These are phyloP conservation scores for Leptopilina drosophilae DNA, from an alignment of 2,888 invertebrate species.

Conservation along the genomic window DNA sequence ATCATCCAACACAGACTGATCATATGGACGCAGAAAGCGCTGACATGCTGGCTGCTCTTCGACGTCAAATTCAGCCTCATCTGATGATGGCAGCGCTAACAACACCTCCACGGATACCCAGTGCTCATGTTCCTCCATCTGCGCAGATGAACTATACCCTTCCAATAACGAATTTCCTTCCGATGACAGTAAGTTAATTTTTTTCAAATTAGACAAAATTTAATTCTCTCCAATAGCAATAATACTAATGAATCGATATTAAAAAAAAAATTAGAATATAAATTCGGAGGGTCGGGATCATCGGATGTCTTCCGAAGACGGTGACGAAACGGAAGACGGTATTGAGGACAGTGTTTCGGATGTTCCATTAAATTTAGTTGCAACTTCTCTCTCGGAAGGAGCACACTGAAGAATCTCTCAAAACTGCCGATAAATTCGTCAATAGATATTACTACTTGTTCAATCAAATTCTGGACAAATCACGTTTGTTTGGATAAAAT, in stretches of 20 bases:
- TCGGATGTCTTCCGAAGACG: slow-evolving; percentile 64
- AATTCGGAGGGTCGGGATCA: slow-evolving; percentile 71
- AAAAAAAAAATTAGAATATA: slow-evolving; percentile 63
- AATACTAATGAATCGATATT: background rate
- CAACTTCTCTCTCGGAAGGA: slow-evolving; percentile 83
- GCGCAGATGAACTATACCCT: slow-evolving; percentile 71
- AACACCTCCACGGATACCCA: slow-evolving; percentile 75
- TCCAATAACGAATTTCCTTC: slow-evolving; percentile 71
- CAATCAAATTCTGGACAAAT: slow-evolving; percentile 31
- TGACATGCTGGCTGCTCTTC: slow-evolving; percentile 84
- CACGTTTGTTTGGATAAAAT: background rate
- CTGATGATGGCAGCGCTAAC: slow-evolving; percentile 82
- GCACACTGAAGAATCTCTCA: slow-evolving; percentile 77
- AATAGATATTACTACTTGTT: background rate
- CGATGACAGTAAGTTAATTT: slow-evolving; percentile 71
- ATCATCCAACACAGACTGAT: slow-evolving; percentile 63
- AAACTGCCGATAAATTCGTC: slow-evolving; percentile 23
- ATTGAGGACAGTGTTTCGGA: slow-evolving; percentile 80
- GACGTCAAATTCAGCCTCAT: slow-evolving; percentile 85
- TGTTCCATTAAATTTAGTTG: slow-evolving; percentile 84
- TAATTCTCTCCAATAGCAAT: no score
- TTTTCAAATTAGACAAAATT: no score
- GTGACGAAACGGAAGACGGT: slow-evolving; percentile 73
- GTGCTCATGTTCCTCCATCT: slow-evolving; percentile 66
- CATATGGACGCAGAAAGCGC: slow-evolving; percentile 79